phyloP scores from a whole-genome alignment of 1,140 invertebrate species.

The Papilio machaon region DNA sequence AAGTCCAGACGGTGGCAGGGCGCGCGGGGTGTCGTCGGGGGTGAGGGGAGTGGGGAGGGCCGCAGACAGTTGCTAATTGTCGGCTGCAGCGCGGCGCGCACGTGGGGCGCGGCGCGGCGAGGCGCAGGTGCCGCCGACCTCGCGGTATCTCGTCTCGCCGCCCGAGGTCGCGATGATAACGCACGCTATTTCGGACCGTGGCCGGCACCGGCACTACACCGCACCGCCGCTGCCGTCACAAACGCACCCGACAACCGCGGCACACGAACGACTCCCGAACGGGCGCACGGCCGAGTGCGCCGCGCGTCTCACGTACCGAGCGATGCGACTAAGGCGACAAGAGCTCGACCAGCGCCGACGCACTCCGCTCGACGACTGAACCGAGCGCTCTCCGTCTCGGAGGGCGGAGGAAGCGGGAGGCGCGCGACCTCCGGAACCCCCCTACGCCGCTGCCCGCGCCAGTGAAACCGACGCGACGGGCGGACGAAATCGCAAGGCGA shows the following conservation, averaged over 20 bases:
- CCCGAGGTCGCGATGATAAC: slow-evolving; percentile 78
- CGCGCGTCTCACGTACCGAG: slow-evolving; percentile 51
- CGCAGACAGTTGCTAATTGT: slow-evolving; percentile 55
- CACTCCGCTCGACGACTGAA: slow-evolving; percentile 76
- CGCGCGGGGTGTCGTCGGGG: slow-evolving; percentile 11
- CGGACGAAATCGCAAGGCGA: slow-evolving; percentile 66
- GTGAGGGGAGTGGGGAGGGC: slow-evolving; percentile 43
- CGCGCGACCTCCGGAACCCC: slow-evolving; percentile 69
- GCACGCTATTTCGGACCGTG: slow-evolving; percentile 69
- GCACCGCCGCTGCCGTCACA: slow-evolving; percentile 53
- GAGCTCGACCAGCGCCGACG: slow-evolving; percentile 62
- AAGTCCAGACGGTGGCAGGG: slow-evolving; percentile 22
- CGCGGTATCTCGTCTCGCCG: slow-evolving; percentile 78
- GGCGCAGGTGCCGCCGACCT: slow-evolving; percentile 77
- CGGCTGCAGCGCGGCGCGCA: slow-evolving; percentile 62
- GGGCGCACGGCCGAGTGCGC: slow-evolving; percentile 51
- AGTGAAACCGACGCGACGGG: slow-evolving; percentile 57
- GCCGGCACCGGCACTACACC: slow-evolving; percentile 59
- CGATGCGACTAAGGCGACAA: slow-evolving; percentile 44
- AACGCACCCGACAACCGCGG: slow-evolving; percentile 65
- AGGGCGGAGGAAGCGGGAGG: slow-evolving; percentile 67
- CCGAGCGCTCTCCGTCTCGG: slow-evolving; percentile 59
- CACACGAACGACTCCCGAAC: slow-evolving; percentile 59
- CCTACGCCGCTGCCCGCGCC: slow-evolving; percentile 50
- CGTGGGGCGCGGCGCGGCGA: slow-evolving; percentile 69